Evolutionary conservation across 2,888 invertebrate species (phyloP).

Genomic region (Biston betularia): DNA sequence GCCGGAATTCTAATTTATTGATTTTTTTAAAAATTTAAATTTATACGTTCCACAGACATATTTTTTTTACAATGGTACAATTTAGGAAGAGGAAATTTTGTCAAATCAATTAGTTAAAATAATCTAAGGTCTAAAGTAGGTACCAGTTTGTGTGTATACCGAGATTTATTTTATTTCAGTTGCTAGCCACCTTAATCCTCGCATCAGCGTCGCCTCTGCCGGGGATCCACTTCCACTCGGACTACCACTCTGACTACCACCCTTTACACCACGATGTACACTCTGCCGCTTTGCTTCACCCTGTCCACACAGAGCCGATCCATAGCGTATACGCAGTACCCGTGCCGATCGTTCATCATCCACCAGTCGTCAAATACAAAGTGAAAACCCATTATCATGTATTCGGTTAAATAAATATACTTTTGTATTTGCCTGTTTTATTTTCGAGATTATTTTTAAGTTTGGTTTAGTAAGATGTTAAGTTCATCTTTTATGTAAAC

Average conservation of each 20-base stretch:
- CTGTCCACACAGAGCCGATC: conserved; percentile 51
- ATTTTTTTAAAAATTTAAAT: no score
- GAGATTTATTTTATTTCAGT: conserved; percentile 32
- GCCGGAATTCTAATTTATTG: no score
- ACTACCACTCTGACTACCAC: conserved; percentile 38
- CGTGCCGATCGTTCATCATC: conserved; percentile 41
- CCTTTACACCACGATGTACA: conserved; percentile 39
- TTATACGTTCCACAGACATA: no score
- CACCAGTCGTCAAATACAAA: conserved; percentile 55
- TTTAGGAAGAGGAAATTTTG: no score
- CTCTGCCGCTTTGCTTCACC: conserved; percentile 50
- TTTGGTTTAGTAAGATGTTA: no score
- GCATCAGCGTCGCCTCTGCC: conserved; percentile 31
- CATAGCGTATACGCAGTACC: conserved; percentile 47
- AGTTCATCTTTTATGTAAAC: no score
- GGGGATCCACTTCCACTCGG: conserved; percentile 40
- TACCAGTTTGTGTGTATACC: no score
- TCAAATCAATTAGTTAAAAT: no score
- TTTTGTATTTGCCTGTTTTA: conserved; percentile 18
- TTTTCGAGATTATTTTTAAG: neutral
- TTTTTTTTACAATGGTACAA: no score
- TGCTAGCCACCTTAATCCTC: conserved; percentile 28
- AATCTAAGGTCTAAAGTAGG: no score
- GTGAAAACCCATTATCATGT: conserved; percentile 61
- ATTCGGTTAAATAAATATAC: conserved; percentile 53